Conservation (phyloP, 2,888 invertebrate species). For the Zygothrica quintamaculata region DNA sequence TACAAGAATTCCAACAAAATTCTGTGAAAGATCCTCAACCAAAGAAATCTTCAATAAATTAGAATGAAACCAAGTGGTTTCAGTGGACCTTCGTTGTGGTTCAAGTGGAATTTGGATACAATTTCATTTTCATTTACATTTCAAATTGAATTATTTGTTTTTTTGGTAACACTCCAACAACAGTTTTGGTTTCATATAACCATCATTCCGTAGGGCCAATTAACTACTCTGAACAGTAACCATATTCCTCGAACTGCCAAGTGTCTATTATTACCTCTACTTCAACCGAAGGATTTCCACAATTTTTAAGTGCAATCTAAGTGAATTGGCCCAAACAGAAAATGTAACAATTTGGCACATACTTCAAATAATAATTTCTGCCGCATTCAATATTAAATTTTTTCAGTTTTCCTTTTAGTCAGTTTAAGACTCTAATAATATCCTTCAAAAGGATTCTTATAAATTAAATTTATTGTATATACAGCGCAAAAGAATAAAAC, state of each 20-base stretch:
- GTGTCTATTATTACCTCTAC: not conserved
- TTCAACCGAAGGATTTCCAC: not conserved
- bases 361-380: too few species aligned
- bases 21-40: slow-evolving; percentile 17
- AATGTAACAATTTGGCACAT: too few species aligned
- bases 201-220: slow-evolving; percentile 40
- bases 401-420: too few species aligned
- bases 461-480: too few species aligned
- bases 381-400: too few species aligned
- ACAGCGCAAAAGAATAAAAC: too few species aligned
- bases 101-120: slow-evolving; percentile 41
- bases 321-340: too few species aligned
- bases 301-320: too few species aligned
- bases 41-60: slow-evolving; percentile 70
- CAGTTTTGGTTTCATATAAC: slow-evolving; percentile 46
- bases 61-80: slow-evolving; percentile 49
- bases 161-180: slow-evolving; percentile 50
- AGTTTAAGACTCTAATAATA: too few species aligned
- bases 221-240: slow-evolving; percentile 24
- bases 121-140: slow-evolving; percentile 51
- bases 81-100: too few species aligned
- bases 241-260: not conserved
- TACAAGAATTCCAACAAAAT: slow-evolving; percentile 74
- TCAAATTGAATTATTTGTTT: slow-evolving; percentile 60
- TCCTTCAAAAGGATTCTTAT: too few species aligned